phyloP scores from a whole-genome alignment of 2,888 invertebrate species.

The Pandemis cinnamomeana region DNA sequence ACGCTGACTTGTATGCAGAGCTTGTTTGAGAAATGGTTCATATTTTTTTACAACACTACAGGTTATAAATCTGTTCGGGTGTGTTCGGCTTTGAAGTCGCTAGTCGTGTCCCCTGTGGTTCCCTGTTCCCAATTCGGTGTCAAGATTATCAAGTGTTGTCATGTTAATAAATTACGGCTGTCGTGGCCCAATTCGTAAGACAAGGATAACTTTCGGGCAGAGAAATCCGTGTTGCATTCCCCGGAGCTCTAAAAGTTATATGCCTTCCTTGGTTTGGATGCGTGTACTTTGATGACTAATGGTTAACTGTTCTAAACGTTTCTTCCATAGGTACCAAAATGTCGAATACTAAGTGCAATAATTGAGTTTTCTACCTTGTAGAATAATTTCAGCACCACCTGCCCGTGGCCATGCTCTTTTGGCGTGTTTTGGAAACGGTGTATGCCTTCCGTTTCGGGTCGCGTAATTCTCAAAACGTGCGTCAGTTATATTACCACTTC shows the following conservation, averaged over 20 bases:
- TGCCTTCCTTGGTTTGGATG: neutral
- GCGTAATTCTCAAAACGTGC: too few relatives aligned
- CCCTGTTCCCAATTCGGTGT: conserved; percentile 13
- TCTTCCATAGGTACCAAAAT: too few relatives aligned
- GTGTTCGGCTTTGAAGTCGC: conserved; percentile 25
- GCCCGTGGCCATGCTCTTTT: too few relatives aligned
- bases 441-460: too few relatives aligned
- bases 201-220: conserved; percentile 2
- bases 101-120: neutral
- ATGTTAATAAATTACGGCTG: conserved; percentile 19
- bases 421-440: too few relatives aligned
- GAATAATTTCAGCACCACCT: neutral
- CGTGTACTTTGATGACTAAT: neutral
- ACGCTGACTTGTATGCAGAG: neutral
- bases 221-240: neutral
- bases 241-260: neutral
- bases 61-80: conserved; percentile 20
- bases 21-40: conserved; percentile 13
- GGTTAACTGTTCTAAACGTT: too few relatives aligned
- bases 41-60: conserved; percentile 20
- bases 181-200: neutral
- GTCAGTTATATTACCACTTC: too few relatives aligned
- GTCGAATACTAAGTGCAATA: too few relatives aligned
- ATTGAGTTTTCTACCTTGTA: too few relatives aligned
- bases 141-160: conserved; percentile 19